phyloP scores from a whole-genome alignment of 2,113 vertebrate genomes.

The Tinamus guttatus region DNA sequence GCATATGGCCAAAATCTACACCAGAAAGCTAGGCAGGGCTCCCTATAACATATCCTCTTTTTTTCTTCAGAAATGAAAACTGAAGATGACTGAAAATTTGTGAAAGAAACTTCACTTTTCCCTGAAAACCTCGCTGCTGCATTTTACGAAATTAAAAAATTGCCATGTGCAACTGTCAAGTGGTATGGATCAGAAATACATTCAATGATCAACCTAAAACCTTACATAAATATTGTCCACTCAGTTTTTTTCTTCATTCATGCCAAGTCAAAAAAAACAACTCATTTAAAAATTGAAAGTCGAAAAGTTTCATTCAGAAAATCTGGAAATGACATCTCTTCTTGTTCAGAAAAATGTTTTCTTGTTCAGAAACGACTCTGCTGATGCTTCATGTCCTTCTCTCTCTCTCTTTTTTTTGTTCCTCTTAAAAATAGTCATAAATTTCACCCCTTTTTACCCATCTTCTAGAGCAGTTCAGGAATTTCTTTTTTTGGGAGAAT shows the following conservation, averaged over 20 bases:
- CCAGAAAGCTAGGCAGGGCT: background rate
- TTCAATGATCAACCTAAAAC: background rate
- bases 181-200: background rate
- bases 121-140: background rate
- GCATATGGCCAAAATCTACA: background rate
- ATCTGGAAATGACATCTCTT: constrained; percentile 29
- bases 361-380: background rate
- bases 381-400: background rate
- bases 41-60: background rate
- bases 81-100: background rate
- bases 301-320: constrained; percentile 22
- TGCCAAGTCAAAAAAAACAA: accelerated
- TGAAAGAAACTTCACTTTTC: background rate
- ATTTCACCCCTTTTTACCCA: background rate
- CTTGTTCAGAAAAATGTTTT: background rate
- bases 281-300: background rate
- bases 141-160: background rate
- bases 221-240: background rate
- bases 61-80: background rate
- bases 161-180: background rate
- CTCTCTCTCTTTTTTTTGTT: background rate
- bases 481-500: background rate
- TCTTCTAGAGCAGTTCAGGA: constrained; percentile 5
- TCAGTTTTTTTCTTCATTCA: background rate
- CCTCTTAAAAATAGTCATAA: constrained; percentile 21